These are phyloP conservation scores for Plodia interpunctella DNA, from an alignment of 1,140 invertebrate genomes.

Conservation along the genomic window DNA sequence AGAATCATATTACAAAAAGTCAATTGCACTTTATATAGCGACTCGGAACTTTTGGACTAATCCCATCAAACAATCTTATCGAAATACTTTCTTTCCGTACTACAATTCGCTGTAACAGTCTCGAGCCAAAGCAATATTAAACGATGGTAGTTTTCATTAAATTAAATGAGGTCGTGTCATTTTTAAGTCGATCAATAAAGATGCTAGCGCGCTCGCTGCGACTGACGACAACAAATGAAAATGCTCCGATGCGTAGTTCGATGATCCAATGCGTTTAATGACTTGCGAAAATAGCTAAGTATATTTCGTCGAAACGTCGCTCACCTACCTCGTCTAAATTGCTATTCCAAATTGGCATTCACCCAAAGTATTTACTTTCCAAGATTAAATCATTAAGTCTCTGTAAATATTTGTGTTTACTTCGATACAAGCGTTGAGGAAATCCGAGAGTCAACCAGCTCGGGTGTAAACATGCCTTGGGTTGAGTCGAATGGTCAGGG, in stretches of 20 bases:
- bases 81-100: background rate
- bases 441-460: background rate
- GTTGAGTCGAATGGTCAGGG: background rate
- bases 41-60: no score
- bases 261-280: constrained; percentile 35
- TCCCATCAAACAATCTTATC: background rate
- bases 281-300: constrained; percentile 46
- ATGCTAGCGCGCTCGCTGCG: background rate
- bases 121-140: background rate
- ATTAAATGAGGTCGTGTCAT: constrained; percentile 8
- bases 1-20: no score
- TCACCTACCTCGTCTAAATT: constrained; percentile 52
- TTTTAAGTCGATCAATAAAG: constrained; percentile 2
- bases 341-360: constrained; percentile 55
- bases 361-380: constrained; percentile 59
- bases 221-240: constrained; percentile 15
- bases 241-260: constrained; percentile 19
- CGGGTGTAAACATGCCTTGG: background rate
- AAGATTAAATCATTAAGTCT: constrained; percentile 20
- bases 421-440: background rate
- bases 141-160: constrained; percentile 3
- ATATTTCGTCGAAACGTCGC: constrained; percentile 54
- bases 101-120: background rate
- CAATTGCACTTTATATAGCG: no score
- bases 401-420: constrained; percentile 37